Percentiles rank a stretch among this genome's conserved stretches.
Conservation (phyloP, 2,797 vertebrate genomes). For the Selene dorsalis region DNA sequence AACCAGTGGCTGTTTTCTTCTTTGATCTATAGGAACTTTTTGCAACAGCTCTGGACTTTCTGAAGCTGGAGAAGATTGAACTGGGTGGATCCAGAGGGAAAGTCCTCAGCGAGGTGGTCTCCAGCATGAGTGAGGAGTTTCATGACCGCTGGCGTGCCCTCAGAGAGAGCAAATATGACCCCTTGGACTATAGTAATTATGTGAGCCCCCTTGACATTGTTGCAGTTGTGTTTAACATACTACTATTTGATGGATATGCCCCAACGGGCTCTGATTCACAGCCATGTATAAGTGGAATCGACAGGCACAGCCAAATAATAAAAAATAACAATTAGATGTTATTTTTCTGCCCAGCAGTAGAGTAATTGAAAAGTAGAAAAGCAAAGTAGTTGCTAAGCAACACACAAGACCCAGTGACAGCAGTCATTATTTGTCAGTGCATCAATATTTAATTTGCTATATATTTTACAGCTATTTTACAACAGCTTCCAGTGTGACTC, state of each 20-base stretch:
- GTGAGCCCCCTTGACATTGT: conserved; percentile 57
- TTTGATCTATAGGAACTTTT: conserved; percentile 80
- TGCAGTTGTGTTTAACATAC: conserved; percentile 37
- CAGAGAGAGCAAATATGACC: conserved; percentile 85
- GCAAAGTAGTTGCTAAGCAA: conserved; percentile 70
- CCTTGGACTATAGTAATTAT: conserved; percentile 80
- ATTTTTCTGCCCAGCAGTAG: conserved; percentile 63
- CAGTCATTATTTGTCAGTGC: conserved; percentile 49
- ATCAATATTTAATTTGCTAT: conserved; percentile 70
- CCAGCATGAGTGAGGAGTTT: conserved; percentile 83
- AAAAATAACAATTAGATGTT: conserved; percentile 61
- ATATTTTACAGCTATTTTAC: conserved; percentile 59
- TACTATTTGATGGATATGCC: conserved; percentile 42
- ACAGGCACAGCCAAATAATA: conserved; percentile 52
- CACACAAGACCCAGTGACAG: conserved; percentile 43
- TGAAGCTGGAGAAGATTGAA: conserved; percentile 85
- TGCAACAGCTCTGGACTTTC: conserved; percentile 81
- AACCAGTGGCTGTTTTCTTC: too few species aligned
- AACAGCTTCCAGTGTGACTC: conserved; percentile 49
- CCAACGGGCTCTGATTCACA: conserved; percentile 33
- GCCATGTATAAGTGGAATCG: conserved; percentile 41
- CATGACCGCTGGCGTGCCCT: conserved; percentile 82
- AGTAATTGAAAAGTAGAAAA: conserved; percentile 67
- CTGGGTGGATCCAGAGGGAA: conserved; percentile 82
- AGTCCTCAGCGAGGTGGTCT: conserved; percentile 81